Conservation (phyloP, 2,797 vertebrate species). For the Uromys caudimaculatus region DNA sequence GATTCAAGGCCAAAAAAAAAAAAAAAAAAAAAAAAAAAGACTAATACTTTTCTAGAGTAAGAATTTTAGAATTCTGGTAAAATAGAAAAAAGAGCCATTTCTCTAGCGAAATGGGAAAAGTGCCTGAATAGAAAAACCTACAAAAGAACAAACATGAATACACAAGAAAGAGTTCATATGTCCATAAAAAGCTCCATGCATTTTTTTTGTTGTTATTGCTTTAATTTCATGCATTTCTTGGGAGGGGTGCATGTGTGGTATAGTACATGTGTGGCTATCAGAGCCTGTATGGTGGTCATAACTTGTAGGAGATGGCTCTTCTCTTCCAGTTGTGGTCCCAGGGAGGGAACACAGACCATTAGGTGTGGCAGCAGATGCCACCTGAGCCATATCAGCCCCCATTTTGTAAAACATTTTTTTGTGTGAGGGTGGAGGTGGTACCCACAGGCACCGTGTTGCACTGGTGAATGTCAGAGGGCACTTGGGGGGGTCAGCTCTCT, state of each 20-base stretch:
- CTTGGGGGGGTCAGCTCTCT: not conserved
- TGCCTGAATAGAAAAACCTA: not conserved
- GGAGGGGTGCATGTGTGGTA: not conserved
- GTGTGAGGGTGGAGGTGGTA: not conserved
- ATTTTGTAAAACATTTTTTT: not conserved
- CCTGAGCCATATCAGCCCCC: not conserved
- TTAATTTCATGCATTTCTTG: not conserved
- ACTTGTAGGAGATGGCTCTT: not conserved
- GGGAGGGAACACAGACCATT: not conserved
- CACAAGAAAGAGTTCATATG: not conserved
- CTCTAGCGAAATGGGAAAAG: not conserved
- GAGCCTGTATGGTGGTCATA: not conserved
- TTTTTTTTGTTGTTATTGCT: not conserved
- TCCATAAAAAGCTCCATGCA: not conserved
- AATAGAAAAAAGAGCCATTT: not conserved
- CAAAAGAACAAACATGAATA: not conserved
- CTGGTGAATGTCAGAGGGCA: not conserved
- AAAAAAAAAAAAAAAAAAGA: not conserved
- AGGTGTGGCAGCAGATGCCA: not conserved
- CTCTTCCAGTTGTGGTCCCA: not conserved
- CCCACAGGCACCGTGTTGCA: not conserved
- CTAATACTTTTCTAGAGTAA: not conserved
- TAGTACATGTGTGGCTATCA: not conserved
- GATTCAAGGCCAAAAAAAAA: not conserved
- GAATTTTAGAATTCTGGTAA: not conserved